phyloP scores from a whole-genome alignment of 1,140 invertebrate genomes.

The Spodoptera litura region DNA sequence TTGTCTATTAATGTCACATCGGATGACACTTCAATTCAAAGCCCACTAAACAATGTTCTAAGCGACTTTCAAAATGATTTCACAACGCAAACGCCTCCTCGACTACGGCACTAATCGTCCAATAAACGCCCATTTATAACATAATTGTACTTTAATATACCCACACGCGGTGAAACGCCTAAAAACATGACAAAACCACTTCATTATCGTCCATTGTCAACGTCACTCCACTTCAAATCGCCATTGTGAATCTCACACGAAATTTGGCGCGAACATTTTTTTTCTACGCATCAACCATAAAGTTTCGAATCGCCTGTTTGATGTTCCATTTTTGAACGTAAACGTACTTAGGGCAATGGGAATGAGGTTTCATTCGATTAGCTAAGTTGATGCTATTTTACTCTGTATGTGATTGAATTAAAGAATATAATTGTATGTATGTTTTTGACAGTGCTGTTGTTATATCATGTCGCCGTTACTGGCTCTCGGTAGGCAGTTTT shows the following conservation, averaged over 20 bases:
- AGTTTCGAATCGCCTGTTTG: conserved; percentile 32
- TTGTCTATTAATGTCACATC: conserved; percentile 1
- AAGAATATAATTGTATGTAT: not conserved
- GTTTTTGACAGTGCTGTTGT: conserved; percentile 15
- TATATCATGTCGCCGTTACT: conserved; percentile 18
- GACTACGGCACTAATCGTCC: conserved; percentile 66
- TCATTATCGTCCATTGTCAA: conserved; percentile 76
- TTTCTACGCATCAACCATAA: conserved; percentile 27
- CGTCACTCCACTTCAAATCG: conserved; percentile 72
- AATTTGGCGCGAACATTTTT: conserved; percentile 24
- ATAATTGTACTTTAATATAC: conserved; percentile 79
- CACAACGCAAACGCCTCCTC: conserved; percentile 54
- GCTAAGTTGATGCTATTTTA: conserved; percentile 2
- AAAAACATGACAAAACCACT: conserved; percentile 75
- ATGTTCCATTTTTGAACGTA: conserved; percentile 43
- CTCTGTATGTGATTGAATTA: not conserved
- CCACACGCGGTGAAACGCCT: conserved; percentile 66
- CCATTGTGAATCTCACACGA: conserved; percentile 54
- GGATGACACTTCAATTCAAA: conserved; percentile 21
- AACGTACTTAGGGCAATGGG: not conserved
- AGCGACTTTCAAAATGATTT: conserved; percentile 59
- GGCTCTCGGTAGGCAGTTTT: conserved; percentile 27
- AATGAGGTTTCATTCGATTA: not conserved
- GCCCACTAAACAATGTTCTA: conserved; percentile 10
- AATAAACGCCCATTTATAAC: conserved; percentile 75